Percentiles rank a stretch among this genome's conserved stretches.
Evolutionary conservation across 1,140 invertebrate genomes (phyloP).

Genomic region (Antheraea pernyi): DNA sequence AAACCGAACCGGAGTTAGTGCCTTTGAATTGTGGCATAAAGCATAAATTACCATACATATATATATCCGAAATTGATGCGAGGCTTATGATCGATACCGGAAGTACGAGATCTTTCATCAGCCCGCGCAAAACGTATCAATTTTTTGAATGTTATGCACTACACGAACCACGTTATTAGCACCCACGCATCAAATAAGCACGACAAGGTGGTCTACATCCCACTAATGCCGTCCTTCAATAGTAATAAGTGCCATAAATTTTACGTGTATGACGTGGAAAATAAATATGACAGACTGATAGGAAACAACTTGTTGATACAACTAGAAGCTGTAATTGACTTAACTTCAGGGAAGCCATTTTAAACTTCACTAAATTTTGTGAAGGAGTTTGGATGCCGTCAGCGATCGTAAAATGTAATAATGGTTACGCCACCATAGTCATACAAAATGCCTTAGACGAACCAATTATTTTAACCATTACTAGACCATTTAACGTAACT

Average conservation of each 20-base stretch:
- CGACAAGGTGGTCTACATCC: background rate
- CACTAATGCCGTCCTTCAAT: background rate
- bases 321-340: no score
- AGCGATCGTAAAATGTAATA: slow-evolving; percentile 11
- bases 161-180: background rate
- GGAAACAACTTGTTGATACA: no score
- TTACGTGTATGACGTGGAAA: background rate
- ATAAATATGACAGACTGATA: slow-evolving; percentile 31
- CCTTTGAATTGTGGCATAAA: background rate
- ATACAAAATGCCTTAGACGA: slow-evolving; percentile 15
- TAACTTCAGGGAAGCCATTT: no score
- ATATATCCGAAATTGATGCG: background rate
- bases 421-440: slow-evolving; percentile 8
- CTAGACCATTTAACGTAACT: slow-evolving; percentile 9
- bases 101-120: slow-evolving; percentile 8
- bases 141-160: slow-evolving; percentile 8
- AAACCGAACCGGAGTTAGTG: background rate
- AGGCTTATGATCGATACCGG: background rate
- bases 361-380: no score
- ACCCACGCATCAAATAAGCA: no score
- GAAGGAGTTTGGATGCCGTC: no score
- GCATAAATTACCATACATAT: no score
- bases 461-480: slow-evolving; percentile 3
- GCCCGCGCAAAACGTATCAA: no score
- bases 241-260: background rate